Base-by-base conservation (phyloP, 2,888 invertebrate genomes). In the Eilema sororculum region DNA sequence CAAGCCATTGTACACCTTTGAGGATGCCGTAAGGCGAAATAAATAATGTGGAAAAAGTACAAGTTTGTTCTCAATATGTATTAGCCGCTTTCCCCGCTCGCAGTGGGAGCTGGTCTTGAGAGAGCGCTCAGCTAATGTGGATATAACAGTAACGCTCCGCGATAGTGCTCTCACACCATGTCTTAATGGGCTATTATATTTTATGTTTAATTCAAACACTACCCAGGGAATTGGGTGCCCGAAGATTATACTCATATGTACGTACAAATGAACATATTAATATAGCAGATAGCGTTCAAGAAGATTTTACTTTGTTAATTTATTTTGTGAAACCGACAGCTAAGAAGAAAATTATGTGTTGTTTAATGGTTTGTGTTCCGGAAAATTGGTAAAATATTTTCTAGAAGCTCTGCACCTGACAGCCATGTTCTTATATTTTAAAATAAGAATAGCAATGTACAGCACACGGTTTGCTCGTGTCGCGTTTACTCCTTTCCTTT, bases 131-230 rank as follows among this genome's bases (percentile, higher is more conserved):
- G 76, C 76, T 81, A 82, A 82, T 77, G 82, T 76, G 76, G 77
- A 83, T 86, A 90, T 91, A 90, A 90, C 89, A 86, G 85, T 91
- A 86, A 88, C 84, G 82, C 75, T 74, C 72, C 72, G 78, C 83
- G 85, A 86, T 86, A 86, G 85, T 82, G 81, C 80, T 77, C 81
- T 78, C 80, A 78, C 85, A 77, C 82, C 75, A 80, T 77, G 83
- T 88, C 87, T 85, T 89, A 91, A 91, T 88, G 85, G 87, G 67
- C 89, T 82, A 87, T 91, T 90, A 91, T 90, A 89, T 90, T 89
- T 91, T 84, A 90, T 86, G 87, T 77, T 78, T 84, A 82, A 87
- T 89, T 88, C 86, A 73, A 77, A 80, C 71, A 77, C 77, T 76
- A 80, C 77, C 74, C 73, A 24, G 74, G 67, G 71, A 73, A 75